Base-by-base conservation (phyloP, 2,888 invertebrate genomes). In the Ophion ventricosus region DNA sequence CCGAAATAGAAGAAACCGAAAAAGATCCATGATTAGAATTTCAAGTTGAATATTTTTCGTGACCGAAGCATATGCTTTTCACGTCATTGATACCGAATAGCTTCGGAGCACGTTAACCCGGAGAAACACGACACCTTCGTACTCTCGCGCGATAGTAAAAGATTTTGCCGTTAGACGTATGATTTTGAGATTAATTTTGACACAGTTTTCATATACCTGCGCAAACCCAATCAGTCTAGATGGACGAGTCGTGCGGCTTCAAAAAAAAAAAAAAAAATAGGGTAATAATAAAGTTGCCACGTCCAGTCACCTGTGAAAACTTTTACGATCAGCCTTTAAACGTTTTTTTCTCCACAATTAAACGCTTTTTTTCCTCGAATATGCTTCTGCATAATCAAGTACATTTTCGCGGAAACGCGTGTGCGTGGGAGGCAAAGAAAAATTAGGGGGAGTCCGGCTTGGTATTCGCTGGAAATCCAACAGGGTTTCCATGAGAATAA, bases 41-140 rank as follows among this genome's bases (percentile, higher is more conserved):
- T 57, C 57, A 1, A 72, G 23, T 25, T 3, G 17, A 4, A 3
- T 72, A 10, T 35, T 14, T 63, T 14, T n/a, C 0, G 54, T 11
- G 17, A n/a, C n/a, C n/a, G n/a, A n/a, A n/a, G 10, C 14, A n/a
- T 14, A 23, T 26, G 61, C 49, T 17, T 69, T 61, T 61, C 8
- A 35, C 26, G 54, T n/a, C 23, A 43, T 25, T 35, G 57, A 11
- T 25, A 75, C 67, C 64, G 69, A 74, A 75, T 79, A 74, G 64
- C 64, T 72, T 54, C 61, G 25, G 35, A 76, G 83, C 72, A 11
- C 83, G 72, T 76, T 66, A 64, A 80, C 72, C 80, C 83, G 72
- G 83, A 83, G 76, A 66, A 40, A 35, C 7, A 35, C 7, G 35
- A 8, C 35, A 35, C 5, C 35, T 35, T 1, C 35, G 35, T 35